Evolutionary conservation across 2,113 vertebrate genomes (phyloP).

Genomic region (Phyllostomus discolor): DNA sequence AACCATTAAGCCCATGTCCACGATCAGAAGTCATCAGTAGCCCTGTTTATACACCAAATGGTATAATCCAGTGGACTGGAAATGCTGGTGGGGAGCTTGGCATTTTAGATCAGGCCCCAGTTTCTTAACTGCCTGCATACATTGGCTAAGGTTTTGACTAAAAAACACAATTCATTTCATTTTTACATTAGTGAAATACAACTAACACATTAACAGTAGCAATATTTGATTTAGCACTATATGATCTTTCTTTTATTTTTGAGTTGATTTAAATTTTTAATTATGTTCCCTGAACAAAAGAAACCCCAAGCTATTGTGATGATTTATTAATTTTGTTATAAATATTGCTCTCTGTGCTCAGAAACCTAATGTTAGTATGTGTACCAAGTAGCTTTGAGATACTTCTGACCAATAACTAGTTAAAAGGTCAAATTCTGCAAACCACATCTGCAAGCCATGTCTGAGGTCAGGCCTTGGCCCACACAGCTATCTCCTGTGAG

Average conservation of each 20-base stretch:
- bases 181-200: not conserved
- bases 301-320: not conserved
- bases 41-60: not conserved
- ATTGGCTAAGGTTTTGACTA: not conserved
- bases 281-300: not conserved
- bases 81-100: not conserved
- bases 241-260: not conserved
- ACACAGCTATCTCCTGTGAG: not conserved
- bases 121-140: not conserved
- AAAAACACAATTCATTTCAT: not conserved
- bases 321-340: not conserved
- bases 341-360: not conserved
- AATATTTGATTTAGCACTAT: not conserved
- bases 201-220: not conserved
- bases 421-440: not conserved
- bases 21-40: not conserved
- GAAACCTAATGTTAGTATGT: not conserved
- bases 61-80: not conserved
- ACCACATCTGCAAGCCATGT: too few species aligned
- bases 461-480: not conserved
- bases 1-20: not conserved
- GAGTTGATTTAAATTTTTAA: not conserved
- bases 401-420: not conserved
- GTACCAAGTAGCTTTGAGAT: not conserved
- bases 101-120: rapidly evolving